Evolutionary conservation across 1,140 invertebrate genomes (phyloP).

Genomic region (Atopsyche davidsoni): DNA sequence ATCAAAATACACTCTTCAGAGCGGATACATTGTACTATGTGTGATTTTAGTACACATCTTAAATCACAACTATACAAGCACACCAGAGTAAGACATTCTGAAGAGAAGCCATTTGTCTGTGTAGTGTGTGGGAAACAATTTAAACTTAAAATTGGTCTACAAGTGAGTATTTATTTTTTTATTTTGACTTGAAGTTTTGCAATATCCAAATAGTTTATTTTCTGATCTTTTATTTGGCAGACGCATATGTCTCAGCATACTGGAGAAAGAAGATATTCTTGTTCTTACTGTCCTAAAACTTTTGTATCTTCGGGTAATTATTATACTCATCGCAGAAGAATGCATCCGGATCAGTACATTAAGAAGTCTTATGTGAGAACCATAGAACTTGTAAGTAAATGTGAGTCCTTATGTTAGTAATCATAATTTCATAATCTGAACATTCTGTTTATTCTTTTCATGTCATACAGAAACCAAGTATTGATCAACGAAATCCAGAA

Average conservation of each 20-base stretch:
- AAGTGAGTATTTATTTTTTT: slow-evolving; percentile 2
- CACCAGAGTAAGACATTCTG: neutral
- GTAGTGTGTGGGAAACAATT: slow-evolving; percentile 3
- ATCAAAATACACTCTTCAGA: neutral
- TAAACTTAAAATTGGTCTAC: neutral
- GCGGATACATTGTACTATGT: neutral
- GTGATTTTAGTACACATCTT: neutral
- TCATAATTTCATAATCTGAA: neutral
- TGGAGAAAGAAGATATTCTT: slow-evolving; percentile 4
- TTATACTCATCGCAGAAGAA: slow-evolving; percentile 9
- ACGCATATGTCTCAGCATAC: slow-evolving; percentile 12
- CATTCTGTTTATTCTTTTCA: neutral
- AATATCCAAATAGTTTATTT: neutral
- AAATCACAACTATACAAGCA: neutral
- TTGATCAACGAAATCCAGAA: too few relatives aligned
- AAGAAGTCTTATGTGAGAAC: neutral
- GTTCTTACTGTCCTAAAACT: slow-evolving; percentile 1
- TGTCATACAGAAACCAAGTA: too few relatives aligned
- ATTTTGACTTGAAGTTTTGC: neutral
- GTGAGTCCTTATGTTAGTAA: neutral
- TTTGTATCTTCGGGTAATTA: slow-evolving; percentile 10
- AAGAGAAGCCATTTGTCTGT: neutral
- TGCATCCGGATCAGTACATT: slow-evolving; percentile 4
- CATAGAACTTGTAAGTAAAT: neutral
- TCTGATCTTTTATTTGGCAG: neutral